Conservation (phyloP, 1,140 invertebrate genomes). For the Eupristina koningsbergeri region DNA sequence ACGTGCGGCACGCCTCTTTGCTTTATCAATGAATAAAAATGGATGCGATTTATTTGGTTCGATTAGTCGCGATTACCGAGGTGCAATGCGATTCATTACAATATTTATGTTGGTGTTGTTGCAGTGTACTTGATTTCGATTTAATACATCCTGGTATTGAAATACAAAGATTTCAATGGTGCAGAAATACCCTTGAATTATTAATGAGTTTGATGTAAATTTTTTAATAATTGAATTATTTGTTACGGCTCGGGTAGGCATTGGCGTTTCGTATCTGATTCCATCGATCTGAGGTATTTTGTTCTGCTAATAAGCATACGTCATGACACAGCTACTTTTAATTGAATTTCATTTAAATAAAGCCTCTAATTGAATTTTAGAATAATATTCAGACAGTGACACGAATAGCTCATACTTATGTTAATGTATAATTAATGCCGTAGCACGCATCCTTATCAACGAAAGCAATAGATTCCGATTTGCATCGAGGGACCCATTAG, state of each 20-base stretch:
- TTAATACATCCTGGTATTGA: too few relatives aligned
- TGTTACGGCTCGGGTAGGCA: too few relatives aligned
- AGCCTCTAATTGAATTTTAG: not conserved
- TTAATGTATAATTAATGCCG: too few relatives aligned
- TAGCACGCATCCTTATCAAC: too few relatives aligned
- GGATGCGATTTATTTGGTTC: slow-evolving; percentile 9
- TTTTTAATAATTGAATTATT: not conserved
- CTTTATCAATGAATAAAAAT: not conserved
- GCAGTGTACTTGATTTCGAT: not conserved
- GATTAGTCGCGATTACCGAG: slow-evolving; percentile 30
- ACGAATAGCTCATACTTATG: not conserved
- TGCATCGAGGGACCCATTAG: too few relatives aligned
- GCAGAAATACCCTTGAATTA: not conserved
- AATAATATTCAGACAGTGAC: not conserved
- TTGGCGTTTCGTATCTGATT: too few relatives aligned
- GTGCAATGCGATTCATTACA: slow-evolving; percentile 3
- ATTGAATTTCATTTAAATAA: not conserved
- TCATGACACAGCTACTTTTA: not conserved
- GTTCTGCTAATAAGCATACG: not conserved
- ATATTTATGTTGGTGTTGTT: not conserved
- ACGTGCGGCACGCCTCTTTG: not conserved
- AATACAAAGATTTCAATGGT: not conserved
- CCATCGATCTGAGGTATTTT: too few relatives aligned
- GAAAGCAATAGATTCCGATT: too few relatives aligned
- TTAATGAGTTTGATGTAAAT: not conserved